These are phyloP conservation scores for Belgica antarctica DNA, from an alignment of 2,888 invertebrate species.

Conservation along the genomic window DNA sequence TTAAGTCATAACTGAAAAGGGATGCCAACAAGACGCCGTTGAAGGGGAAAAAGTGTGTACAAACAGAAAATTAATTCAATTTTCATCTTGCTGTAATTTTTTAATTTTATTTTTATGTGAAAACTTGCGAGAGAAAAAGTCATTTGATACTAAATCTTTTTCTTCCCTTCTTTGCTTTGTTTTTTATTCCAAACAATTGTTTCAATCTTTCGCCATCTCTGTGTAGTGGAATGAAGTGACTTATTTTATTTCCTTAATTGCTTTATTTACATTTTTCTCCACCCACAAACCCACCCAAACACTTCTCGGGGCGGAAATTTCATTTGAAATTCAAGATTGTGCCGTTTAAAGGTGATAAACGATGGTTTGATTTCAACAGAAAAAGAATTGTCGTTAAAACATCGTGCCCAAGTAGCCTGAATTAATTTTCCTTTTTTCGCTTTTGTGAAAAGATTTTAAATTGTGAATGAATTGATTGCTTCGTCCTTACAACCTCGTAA, in stretches of 20 bases:
- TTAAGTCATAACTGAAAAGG: not conserved
- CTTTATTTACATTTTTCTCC: conserved; percentile 34
- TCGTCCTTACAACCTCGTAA: no score
- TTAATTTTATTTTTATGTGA: conserved; percentile 32
- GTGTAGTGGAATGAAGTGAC: conserved; percentile 37
- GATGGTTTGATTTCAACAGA: not conserved
- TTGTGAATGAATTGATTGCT: conserved; percentile 2
- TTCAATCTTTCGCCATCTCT: not conserved
- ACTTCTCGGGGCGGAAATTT: not conserved
- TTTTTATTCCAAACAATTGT: not conserved
- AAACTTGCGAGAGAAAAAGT: conserved; percentile 19
- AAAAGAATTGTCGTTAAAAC: not conserved
- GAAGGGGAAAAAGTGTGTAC: not conserved
- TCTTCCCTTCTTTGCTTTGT: not conserved
- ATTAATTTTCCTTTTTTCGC: not conserved
- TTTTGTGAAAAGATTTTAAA: not conserved
- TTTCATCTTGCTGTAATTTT: conserved; percentile 2
- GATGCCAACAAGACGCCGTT: not conserved
- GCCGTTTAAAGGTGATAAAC: not conserved
- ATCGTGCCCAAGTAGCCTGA: not conserved
- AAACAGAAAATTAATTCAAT: conserved; percentile 29
- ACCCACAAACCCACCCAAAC: no score
- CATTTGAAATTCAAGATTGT: not conserved
- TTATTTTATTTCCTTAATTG: conserved; percentile 39
- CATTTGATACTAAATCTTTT: conserved; percentile 16